Evolutionary conservation across 2,113 vertebrate species (phyloP).

Genomic region (Xiphorhynchus elegans): DNA sequence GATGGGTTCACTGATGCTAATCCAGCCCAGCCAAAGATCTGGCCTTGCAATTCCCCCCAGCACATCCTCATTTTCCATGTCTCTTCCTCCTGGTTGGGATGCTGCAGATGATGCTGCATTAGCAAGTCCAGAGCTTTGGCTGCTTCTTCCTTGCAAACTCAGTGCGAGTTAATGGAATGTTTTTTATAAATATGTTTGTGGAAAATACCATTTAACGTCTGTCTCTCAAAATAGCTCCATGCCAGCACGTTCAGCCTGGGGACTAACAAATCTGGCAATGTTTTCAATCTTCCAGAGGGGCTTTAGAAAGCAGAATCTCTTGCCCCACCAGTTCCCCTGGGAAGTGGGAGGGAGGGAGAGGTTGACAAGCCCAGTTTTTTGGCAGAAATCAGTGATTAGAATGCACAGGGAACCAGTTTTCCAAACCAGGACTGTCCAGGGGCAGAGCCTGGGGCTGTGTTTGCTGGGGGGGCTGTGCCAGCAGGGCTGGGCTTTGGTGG

Average conservation of each 20-base stretch:
- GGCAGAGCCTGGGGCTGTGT: not conserved
- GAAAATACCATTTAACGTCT: not conserved
- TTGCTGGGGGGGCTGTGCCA: not conserved
- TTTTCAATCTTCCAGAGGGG: not conserved
- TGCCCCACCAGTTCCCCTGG: not conserved
- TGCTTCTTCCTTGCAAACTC: not conserved
- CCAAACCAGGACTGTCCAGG: not conserved
- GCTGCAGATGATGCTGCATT: not conserved
- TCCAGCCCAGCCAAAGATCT: not conserved
- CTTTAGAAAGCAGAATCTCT: not conserved
- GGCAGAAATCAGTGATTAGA: not conserved
- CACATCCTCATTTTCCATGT: not conserved
- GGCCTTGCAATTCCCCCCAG: not conserved
- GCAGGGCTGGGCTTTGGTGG: not conserved
- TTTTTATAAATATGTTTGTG: not conserved
- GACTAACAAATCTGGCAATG: slow-evolving; percentile 26
- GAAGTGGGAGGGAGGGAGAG: not conserved
- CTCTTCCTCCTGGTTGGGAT: not conserved
- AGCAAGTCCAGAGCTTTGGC: not conserved
- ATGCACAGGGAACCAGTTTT: not conserved
- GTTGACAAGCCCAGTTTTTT: slow-evolving; percentile 6
- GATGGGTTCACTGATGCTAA: not conserved
- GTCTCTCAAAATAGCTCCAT: not conserved
- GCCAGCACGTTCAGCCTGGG: not conserved
- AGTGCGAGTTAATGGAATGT: not conserved